Evolutionary conservation across 2,888 invertebrate species (phyloP), one percentile per base, ranked within the genome.

Genomic region (Drosophila vallismaia): DNA sequence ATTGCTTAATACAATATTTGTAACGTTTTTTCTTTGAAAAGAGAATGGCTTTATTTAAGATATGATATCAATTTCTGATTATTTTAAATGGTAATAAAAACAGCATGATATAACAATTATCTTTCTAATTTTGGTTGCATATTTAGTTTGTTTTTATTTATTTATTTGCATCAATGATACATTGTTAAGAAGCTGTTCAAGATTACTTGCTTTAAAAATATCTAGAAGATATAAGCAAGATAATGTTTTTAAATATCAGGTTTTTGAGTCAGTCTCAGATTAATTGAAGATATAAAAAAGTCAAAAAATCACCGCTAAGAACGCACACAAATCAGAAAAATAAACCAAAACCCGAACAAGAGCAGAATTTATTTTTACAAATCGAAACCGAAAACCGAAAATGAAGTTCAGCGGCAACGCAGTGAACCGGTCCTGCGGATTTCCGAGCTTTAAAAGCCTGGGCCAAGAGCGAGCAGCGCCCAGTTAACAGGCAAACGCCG

Each of bases 361-460:
- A 53, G 70, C 38, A 38, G 56, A 46, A 46, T 31, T 26, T 64
- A 26, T 64, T 64, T 48, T 64, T 44, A 38, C 36, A 46, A 12
- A 10, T 19, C 36, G 48, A 28, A 42, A 24, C 8, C 36, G 62
- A 28, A 46, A 14, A 10, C 26, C 36, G 49, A 28, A 44, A 24
- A 6, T 33, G 62, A 46, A 40, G 62, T 60, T 60, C 62, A 60
- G 45, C 51, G 26, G 40, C 63, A 40, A 42, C 14, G 19, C 29
- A 4, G 36, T 85, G 83, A 84, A 84, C 83, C 83, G 89, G 83
- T 84, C 83, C 83, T 84, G 89, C 56, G 28, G 62, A 29, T 49
- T 55, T 29, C 50, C 49, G 42, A 62, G 87, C 82, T 86, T 87
- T 88, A 82, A 81, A 82, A 84, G 79, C 71, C 29, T 52, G 66